Percentiles rank a stretch among this genome's conserved stretches.
These are phyloP conservation scores for Zaprionus gabonicus DNA, from an alignment of 1,140 invertebrate species.

Conservation along the genomic window DNA sequence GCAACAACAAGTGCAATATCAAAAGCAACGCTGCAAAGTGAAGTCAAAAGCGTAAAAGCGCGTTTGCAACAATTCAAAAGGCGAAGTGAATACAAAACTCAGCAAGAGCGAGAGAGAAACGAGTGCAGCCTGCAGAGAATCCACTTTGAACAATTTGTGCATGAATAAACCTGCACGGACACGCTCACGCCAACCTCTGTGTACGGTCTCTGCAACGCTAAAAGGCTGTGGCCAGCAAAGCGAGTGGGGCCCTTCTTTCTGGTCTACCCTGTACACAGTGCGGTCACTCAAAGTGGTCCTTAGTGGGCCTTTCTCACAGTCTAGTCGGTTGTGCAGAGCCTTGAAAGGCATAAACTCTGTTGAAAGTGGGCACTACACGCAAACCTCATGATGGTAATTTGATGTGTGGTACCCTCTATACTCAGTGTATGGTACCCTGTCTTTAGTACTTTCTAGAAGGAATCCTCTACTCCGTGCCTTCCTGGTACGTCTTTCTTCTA, in stretches of 20 bases:
- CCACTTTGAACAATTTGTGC: constrained; percentile 78
- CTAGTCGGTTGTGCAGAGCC: neutral
- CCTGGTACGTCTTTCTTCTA: too few relatives aligned
- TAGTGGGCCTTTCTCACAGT: neutral
- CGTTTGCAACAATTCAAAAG: constrained; percentile 73
- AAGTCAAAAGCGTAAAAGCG: constrained; percentile 82
- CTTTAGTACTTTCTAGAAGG: neutral
- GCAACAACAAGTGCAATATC: constrained; percentile 60
- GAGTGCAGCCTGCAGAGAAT: constrained; percentile 59
- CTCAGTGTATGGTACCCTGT: neutral
- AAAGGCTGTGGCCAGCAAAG: neutral
- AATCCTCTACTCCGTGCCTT: too few relatives aligned
- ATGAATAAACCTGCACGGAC: constrained; percentile 66
- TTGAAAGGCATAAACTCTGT: neutral
- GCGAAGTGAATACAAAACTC: constrained; percentile 17
- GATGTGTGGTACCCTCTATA: neutral
- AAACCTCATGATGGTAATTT: too few relatives aligned
- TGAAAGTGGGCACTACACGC: too few relatives aligned
- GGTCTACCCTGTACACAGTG: neutral
- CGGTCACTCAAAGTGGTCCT: neutral
- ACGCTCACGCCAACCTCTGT: neutral
- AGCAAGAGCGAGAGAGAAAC: neutral
- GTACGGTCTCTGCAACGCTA: neutral
- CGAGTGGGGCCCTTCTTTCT: neutral
- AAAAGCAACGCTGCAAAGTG: constrained; percentile 61